Conservation (phyloP, 2,888 invertebrate genomes). For the Metopia argyrocephala region DNA sequence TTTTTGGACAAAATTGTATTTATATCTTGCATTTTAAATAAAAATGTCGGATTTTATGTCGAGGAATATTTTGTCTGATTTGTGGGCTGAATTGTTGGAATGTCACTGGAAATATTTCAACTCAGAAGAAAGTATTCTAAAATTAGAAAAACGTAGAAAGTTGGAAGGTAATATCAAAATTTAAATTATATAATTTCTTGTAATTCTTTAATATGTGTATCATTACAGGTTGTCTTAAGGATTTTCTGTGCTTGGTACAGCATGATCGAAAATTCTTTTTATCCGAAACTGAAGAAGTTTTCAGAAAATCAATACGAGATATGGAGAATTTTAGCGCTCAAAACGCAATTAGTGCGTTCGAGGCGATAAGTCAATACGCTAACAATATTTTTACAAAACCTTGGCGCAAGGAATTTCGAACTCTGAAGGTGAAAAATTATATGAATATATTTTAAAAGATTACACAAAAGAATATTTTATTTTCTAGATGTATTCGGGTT, state of each 20-base stretch:
- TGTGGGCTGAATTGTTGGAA: constrained; percentile 87
- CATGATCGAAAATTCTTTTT: constrained; percentile 89
- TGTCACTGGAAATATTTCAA: constrained; percentile 89
- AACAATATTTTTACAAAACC: constrained; percentile 91
- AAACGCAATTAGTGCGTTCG: constrained; percentile 89
- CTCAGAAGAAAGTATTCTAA: constrained; percentile 88
- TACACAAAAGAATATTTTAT: neutral
- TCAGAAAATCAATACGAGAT: constrained; percentile 85
- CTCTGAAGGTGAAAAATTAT: constrained; percentile 81
- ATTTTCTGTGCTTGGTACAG: constrained; percentile 87
- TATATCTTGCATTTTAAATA: constrained; percentile 18
- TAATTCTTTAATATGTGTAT: neutral
- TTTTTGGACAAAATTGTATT: neutral
- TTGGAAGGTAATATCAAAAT: constrained; percentile 85
- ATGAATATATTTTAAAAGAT: neutral
- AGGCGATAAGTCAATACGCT: constrained; percentile 90
- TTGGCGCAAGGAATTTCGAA: constrained; percentile 92
- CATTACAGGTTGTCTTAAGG: constrained; percentile 84
- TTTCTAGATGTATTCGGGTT: constrained; percentile 89
- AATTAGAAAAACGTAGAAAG: constrained; percentile 86
- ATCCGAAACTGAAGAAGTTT: constrained; percentile 86
- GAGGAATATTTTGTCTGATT: constrained; percentile 78
- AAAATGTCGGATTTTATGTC: constrained; percentile 79
- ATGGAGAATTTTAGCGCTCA: constrained; percentile 88
- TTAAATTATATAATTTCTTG: no score